Percentiles rank a stretch among this genome's conserved stretches.
Conservation (phyloP, 2,113 vertebrate genomes). For the Heterotilapia buettikoferi region DNA sequence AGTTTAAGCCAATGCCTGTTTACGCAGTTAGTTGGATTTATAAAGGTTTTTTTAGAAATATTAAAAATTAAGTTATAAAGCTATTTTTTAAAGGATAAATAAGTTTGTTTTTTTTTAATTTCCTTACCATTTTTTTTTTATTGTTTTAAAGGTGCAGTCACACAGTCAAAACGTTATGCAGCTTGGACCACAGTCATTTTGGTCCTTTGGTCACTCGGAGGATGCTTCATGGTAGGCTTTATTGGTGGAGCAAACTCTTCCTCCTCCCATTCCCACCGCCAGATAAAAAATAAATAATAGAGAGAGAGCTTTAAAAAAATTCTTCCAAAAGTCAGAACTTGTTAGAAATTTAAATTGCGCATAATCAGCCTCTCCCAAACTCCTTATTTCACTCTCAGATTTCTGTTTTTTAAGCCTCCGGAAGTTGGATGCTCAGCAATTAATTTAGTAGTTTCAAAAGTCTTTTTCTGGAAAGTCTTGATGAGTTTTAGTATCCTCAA, state of each 20-base stretch:
- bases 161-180: neutral
- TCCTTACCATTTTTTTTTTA: neutral
- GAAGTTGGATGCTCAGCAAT: neutral
- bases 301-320: neutral
- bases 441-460: neutral
- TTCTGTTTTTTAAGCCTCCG: neutral
- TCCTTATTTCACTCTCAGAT: neutral
- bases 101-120: accelerated
- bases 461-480: neutral
- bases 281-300: neutral
- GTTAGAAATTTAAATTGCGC: neutral
- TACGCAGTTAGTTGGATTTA: neutral
- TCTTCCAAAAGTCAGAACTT: neutral
- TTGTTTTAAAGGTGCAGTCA: neutral
- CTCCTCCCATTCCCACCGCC: neutral
- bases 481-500: neutral
- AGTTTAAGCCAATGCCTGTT: neutral
- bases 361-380: constrained; percentile 13
- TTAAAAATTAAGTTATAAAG: neutral
- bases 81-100: neutral
- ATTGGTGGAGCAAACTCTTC: constrained; percentile 55
- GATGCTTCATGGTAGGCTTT: constrained; percentile 10
- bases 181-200: neutral
- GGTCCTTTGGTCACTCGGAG: neutral
- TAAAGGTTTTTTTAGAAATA: neutral